Evolutionary conservation across 2,797 vertebrate species (phyloP).

Genomic region (Phoeniculus purpureus): DNA sequence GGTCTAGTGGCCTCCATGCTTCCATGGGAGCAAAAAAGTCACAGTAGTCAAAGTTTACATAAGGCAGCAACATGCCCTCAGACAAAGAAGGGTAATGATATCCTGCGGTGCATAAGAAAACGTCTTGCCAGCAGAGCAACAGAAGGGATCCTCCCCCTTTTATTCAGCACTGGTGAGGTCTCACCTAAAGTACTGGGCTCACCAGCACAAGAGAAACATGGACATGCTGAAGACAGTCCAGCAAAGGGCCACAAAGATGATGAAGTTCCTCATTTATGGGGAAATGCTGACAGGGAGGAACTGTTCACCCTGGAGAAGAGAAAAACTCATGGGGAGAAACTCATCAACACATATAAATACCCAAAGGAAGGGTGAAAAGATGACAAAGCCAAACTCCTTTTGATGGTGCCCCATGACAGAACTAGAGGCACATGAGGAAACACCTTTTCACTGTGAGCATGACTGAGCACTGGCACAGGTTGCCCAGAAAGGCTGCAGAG

Average conservation of each 20-base stretch:
- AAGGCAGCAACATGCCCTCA: fast-evolving
- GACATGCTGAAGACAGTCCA: too few species aligned
- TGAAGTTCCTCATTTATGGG: not conserved
- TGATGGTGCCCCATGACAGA: not conserved
- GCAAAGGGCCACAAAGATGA: not conserved
- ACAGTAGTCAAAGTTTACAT: not conserved
- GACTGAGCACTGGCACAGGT: too few species aligned
- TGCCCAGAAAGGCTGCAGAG: not conserved
- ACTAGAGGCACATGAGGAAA: not conserved
- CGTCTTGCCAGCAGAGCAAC: not conserved
- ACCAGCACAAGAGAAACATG: not conserved
- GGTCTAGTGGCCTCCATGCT: not conserved
- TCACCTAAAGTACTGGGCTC: too few species aligned
- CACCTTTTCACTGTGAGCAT: not conserved
- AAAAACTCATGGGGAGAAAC: not conserved
- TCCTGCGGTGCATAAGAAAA: not conserved
- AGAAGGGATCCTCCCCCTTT: not conserved
- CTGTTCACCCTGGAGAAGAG: not conserved
- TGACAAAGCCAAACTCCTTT: not conserved
- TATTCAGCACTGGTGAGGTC: too few species aligned
- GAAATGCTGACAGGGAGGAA: not conserved
- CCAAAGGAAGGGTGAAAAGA: not conserved
- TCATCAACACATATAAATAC: too few species aligned
- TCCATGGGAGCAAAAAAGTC: not conserved
- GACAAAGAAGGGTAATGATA: too few species aligned